Evolutionary conservation across 2,888 invertebrate genomes (phyloP).

Genomic region (Sepioteuthis lessoniana): DNA sequence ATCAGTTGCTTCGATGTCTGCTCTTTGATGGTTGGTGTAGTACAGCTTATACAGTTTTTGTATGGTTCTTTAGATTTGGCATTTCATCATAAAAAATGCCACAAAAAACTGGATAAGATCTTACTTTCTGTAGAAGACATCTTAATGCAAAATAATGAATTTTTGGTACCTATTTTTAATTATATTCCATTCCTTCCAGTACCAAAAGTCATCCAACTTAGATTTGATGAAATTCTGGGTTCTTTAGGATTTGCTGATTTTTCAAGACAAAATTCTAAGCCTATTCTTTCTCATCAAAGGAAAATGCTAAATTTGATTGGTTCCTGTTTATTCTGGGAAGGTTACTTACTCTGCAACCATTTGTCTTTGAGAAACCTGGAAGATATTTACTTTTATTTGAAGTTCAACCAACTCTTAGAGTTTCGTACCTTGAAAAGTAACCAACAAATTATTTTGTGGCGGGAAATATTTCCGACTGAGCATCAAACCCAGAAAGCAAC

Average conservation of each 20-base stretch:
- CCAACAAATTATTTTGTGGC: not conserved
- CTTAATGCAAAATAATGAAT: not conserved
- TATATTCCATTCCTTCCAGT: not conserved
- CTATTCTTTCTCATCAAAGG: not conserved
- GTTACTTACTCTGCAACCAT: conserved; percentile 86
- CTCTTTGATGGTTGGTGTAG: not conserved
- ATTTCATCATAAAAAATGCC: conserved; percentile 25
- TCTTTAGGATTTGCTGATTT: not conserved
- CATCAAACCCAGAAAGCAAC: not conserved
- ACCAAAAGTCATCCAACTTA: not conserved
- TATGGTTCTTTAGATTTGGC: conserved; percentile 35
- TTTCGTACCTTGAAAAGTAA: not conserved
- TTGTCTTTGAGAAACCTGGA: conserved; percentile 84
- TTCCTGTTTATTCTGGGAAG: conserved; percentile 73
- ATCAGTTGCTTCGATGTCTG: not conserved
- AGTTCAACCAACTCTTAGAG: conserved; percentile 81
- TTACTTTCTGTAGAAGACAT: not conserved
- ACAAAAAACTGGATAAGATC: not conserved
- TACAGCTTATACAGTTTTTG: not conserved
- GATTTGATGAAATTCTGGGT: not conserved
- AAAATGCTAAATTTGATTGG: not conserved
- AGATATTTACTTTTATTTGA: conserved; percentile 85
- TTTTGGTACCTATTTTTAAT: not conserved
- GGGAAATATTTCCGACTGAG: not conserved
- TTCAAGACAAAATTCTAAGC: not conserved